Percentiles rank a stretch among this genome's conserved stretches.
Conservation (phyloP, 1,140 invertebrate genomes). For the Brachionus paranguensis region DNA sequence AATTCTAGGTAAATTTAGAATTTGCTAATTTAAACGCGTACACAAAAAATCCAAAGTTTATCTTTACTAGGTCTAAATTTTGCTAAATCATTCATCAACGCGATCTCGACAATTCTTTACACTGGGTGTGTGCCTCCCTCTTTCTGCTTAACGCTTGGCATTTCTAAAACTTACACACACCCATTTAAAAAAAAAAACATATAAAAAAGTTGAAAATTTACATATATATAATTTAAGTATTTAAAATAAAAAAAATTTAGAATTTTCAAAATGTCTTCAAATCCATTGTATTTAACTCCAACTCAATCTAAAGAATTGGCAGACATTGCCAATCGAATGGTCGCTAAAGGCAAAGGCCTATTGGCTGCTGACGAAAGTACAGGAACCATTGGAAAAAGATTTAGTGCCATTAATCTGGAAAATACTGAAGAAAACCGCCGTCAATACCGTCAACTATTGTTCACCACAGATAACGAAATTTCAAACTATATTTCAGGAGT, state of each 20-base stretch:
- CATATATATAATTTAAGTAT: background rate
- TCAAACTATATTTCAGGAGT: slow-evolving; percentile 58
- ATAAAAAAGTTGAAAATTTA: background rate
- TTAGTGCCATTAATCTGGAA: slow-evolving; percentile 57
- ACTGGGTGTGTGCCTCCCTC: background rate
- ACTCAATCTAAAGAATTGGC: slow-evolving; percentile 82
- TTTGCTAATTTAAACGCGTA: background rate
- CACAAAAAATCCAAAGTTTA: background rate
- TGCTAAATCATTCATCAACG: background rate
- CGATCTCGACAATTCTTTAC: background rate
- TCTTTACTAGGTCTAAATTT: background rate
- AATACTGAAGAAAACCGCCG: slow-evolving; percentile 74
- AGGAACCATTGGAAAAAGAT: slow-evolving; percentile 58
- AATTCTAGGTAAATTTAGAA: background rate
- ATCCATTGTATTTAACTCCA: slow-evolving; percentile 53
- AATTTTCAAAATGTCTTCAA: slow-evolving; percentile 27
- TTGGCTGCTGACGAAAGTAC: slow-evolving; percentile 63
- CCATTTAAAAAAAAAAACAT: background rate
- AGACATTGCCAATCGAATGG: slow-evolving; percentile 78
- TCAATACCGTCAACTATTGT: slow-evolving; percentile 72
- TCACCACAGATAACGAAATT: slow-evolving; percentile 63
- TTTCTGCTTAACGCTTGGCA: background rate
- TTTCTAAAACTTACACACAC: background rate
- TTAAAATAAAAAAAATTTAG: background rate
- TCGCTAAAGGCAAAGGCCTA: slow-evolving; percentile 75